Evolutionary conservation across 2,797 vertebrate genomes (phyloP).

Genomic region (Decapterus maruadsi): DNA sequence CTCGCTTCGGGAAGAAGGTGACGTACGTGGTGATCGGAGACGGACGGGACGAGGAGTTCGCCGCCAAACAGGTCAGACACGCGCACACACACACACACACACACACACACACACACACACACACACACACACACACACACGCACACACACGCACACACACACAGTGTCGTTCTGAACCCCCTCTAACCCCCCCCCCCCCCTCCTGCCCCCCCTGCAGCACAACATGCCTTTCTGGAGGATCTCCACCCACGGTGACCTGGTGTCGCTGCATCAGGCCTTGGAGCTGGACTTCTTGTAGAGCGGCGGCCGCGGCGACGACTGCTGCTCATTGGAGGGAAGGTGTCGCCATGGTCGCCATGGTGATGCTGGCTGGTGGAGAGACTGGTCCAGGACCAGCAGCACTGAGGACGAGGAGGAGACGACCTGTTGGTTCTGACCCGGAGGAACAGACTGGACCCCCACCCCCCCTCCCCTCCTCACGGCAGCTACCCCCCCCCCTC

Average conservation of each 20-base stretch:
- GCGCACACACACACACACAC: too few species aligned
- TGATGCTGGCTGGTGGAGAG: conserved; percentile 35
- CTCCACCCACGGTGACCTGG: conserved; percentile 94
- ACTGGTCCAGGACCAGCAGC: conserved; percentile 9
- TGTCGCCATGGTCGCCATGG: not conserved
- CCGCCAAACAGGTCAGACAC: conserved; percentile 93
- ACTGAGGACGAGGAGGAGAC: conserved; percentile 20
- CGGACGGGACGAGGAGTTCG: conserved; percentile 96
- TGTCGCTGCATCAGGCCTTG: conserved; percentile 96
- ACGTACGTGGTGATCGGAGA: conserved; percentile 99
- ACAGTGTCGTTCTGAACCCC: too few species aligned
- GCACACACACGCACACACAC: too few species aligned
- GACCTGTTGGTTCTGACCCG: conserved; percentile 56
- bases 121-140: too few species aligned
- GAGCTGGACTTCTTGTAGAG: conserved; percentile 97
- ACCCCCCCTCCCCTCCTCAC: conserved; percentile 57
- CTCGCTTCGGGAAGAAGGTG: conserved; percentile 97
- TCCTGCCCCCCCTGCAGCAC: conserved; percentile 85
- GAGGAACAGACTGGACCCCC: conserved; percentile 55
- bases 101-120: too few species aligned
- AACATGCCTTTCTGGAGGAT: conserved; percentile 99
- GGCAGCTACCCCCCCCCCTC: conserved; percentile 81
- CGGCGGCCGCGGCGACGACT: conserved; percentile 1
- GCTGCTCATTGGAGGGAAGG: conserved; percentile 36
- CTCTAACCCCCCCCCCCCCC: too few species aligned